Evolutionary conservation across 2,113 vertebrate species (phyloP), one percentile per base, ranked within the genome.

Genomic region (Callaeas wilsoni): DNA sequence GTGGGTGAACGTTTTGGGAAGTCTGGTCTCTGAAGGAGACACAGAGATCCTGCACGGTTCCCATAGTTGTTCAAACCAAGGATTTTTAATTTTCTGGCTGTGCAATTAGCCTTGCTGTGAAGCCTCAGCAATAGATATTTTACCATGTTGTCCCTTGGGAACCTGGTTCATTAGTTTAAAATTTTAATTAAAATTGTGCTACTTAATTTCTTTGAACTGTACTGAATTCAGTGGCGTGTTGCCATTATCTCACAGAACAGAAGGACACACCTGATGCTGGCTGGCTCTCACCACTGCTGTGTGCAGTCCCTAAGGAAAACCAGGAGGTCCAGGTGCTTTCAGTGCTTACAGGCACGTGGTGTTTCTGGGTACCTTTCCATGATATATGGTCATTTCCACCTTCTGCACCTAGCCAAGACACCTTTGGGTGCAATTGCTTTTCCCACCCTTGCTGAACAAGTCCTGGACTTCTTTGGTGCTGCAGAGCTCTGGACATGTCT

Each of bases 121-220:
- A 84, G 76, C 21, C 63, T 77, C 37, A 78, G 56, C 4, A 7
- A 46, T 5, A 23, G 74, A n/a, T 71, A 60, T 87, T 84, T 93
- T 90, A 56, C 42, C 12, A 13, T 27, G 78, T 91, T 27, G 78
- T 91, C 87, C 70, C 64, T 93, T 90, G 35, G 59, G 71, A 90
- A n/a, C 42, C 53, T 63, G 14, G 46, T 67, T 87, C 68, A 55
- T 89, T 93, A 85, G 78, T 55, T 77, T 41, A 77, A 16, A 67
- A 53, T 55, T 96, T 83, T 90, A 96, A 91, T 96, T 94, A 96
- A 95, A 95, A 74, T 33, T 29, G 41, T 68, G 14, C 69, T 80
- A 8, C 50, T 52, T 87, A 73, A 89, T 77, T 91, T 88, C 75
- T 94, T 90, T 93, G 93, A 95, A 91, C 91, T 70, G 18, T 35